phyloP scores from a whole-genome alignment of 2,113 vertebrate species.

The Globicephala melas region DNA sequence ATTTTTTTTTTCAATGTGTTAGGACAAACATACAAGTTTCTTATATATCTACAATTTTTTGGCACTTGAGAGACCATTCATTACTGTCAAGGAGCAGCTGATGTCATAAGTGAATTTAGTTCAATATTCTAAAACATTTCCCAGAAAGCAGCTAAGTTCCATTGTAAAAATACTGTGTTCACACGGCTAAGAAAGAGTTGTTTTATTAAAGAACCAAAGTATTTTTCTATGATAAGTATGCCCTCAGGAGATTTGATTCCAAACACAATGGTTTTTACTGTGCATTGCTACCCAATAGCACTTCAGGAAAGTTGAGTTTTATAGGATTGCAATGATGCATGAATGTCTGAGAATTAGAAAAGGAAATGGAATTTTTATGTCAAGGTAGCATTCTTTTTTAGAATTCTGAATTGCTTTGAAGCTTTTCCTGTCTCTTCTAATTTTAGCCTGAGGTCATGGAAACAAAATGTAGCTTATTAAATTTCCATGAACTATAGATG shows the following conservation, averaged over 20 bases:
- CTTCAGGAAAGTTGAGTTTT: conserved; percentile 34
- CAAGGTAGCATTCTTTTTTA: neutral
- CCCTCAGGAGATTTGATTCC: neutral
- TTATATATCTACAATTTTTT: neutral
- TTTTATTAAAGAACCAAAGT: conserved; percentile 38
- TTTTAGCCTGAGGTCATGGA: neutral
- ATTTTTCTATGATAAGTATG: conserved; percentile 7
- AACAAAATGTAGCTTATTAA: neutral
- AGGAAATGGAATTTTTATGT: conserved; percentile 44
- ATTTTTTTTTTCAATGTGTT: neutral
- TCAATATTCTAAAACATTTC: conserved; percentile 39
- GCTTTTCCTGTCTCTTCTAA: neutral
- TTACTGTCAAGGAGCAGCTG: neutral
- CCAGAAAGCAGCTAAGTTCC: neutral
- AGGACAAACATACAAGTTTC: neutral
- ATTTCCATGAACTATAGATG: neutral
- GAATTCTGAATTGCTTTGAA: neutral
- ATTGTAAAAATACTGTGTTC: conserved; percentile 31
- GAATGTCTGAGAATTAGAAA: conserved; percentile 59
- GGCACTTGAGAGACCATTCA: neutral
- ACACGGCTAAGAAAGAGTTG: neutral
- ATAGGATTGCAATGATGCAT: conserved; percentile 18
- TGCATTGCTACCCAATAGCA: neutral
- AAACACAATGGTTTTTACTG: conserved; percentile 8
- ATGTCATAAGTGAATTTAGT: neutral